phyloP scores from a whole-genome alignment of 2,797 vertebrate species.

The Dallia pectoralis region DNA sequence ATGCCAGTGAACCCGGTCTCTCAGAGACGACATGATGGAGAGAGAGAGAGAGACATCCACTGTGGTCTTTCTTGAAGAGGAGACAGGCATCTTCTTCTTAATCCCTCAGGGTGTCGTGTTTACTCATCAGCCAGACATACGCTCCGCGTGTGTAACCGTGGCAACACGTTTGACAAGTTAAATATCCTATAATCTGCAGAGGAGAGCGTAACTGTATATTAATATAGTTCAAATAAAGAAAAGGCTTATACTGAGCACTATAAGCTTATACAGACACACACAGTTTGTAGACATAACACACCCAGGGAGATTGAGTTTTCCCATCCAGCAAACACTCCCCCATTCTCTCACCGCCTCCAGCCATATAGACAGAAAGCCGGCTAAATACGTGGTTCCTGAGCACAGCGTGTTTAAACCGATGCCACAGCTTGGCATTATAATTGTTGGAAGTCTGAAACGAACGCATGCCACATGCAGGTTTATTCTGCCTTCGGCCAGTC shows the following conservation, averaged over 20 bases:
- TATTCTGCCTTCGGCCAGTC: no score
- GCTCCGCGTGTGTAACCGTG: conserved; percentile 9
- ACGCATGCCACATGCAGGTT: no score
- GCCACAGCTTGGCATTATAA: conserved; percentile 13
- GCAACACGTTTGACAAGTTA: background rate
- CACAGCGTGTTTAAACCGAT: conserved; percentile 10
- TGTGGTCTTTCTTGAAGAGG: conserved; percentile 17
- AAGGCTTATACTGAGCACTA: background rate
- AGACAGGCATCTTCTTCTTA: background rate
- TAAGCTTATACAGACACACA: background rate
- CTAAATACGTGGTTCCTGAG: background rate
- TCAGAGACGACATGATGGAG: background rate
- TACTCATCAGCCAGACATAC: conserved; percentile 28
- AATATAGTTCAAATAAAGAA: conserved; percentile 30
- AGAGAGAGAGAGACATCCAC: background rate
- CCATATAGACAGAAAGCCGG: background rate
- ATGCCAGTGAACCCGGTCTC: background rate
- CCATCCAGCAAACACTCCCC: no score
- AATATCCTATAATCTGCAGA: background rate
- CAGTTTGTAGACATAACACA: background rate
- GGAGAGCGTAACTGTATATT: background rate
- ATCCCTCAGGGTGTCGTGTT: conserved; percentile 25
- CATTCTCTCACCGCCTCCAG: conserved; percentile 5
- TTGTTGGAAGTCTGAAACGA: background rate
- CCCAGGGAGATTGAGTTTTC: no score